Base-by-base conservation (phyloP, 2,113 vertebrate species). In the Petroica traversi region DNA sequence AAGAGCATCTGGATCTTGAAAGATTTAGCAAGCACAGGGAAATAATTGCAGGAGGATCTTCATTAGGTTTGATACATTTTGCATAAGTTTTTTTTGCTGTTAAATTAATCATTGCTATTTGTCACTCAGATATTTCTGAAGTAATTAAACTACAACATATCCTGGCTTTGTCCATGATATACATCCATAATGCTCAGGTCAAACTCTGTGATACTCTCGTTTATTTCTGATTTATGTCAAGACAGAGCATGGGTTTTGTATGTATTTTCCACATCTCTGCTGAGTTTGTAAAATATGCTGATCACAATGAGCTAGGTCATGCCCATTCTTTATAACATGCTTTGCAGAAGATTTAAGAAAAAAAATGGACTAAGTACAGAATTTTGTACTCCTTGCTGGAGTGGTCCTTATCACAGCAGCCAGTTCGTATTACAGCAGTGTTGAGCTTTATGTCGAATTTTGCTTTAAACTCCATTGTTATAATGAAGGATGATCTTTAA, bases 1-100 rank as follows among this genome's bases (percentile, higher is more conserved):
- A 96, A 93, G 40, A 96, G 49, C 72, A 95, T 91, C 96, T 97
- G 89, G 95, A 93, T 92, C 89, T 89, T 95, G 88, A 95, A 97
- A 95, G 94, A 88, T 91, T 96, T 88, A 67, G 54, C 79, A 95
- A 96, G 76, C 69, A 82, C 54, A 83, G 72, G 33, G 72, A 88
- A 93, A 91, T 95, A 95, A 95, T 89, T 95, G 85, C 89, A 94
- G 52, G 55, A 95, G 92, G 89, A 89, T 90, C 81, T 82, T 96
- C 79, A 71, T 92, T 95, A 89, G 19, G 12, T 95, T 96, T 96
- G 82, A 89, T 96, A 91, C 29, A 51, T 89, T 94, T 87, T 74
- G 24, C 29, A 40, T 92, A 80, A 82, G 43, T 64, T 61, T 61
- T 61, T 80, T 69, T 75, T 79, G 16, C 66, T 91, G 34, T 86